Percentiles rank a stretch among this genome's conserved stretches.
These are phyloP conservation scores for Limnephilus lunatus DNA, from an alignment of 2,888 invertebrate species.

Conservation along the genomic window DNA sequence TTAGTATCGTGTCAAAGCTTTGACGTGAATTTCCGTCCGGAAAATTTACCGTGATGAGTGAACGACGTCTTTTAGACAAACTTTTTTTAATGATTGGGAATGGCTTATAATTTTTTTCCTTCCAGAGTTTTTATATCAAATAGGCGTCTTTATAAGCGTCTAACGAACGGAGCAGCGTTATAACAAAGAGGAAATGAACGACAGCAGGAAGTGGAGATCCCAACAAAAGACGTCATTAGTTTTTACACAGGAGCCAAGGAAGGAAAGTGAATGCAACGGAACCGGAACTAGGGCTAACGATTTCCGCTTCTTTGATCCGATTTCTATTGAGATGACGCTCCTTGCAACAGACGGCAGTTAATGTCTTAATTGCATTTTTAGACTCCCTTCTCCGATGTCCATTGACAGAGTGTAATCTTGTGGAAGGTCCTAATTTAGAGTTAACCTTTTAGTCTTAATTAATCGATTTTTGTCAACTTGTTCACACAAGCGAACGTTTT, in stretches of 20 bases:
- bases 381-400: not conserved
- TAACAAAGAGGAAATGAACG: constrained; percentile 59
- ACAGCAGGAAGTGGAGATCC: constrained; percentile 52
- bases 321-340: constrained; percentile 53
- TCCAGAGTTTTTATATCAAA: not conserved
- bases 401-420: constrained; percentile 10
- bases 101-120: not conserved
- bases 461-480: not conserved
- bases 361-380: constrained; percentile 62
- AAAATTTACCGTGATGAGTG: not conserved
- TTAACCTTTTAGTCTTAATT: not conserved
- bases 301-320: constrained; percentile 64
- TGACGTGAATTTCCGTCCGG: not conserved
- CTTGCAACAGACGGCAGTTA: constrained; percentile 57
- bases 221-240: constrained; percentile 63
- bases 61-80: not conserved
- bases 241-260: constrained; percentile 50
- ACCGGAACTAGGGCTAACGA: constrained; percentile 61
- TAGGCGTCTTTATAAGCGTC: not conserved
- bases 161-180: not conserved
- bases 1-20: not conserved
- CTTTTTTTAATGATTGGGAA: not conserved
- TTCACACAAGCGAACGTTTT: not conserved
- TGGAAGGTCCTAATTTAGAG: not conserved
- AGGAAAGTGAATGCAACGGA: constrained; percentile 61